These are phyloP conservation scores for Peucedramus taeniatus DNA, from an alignment of 2,113 vertebrate species.

Conservation along the genomic window DNA sequence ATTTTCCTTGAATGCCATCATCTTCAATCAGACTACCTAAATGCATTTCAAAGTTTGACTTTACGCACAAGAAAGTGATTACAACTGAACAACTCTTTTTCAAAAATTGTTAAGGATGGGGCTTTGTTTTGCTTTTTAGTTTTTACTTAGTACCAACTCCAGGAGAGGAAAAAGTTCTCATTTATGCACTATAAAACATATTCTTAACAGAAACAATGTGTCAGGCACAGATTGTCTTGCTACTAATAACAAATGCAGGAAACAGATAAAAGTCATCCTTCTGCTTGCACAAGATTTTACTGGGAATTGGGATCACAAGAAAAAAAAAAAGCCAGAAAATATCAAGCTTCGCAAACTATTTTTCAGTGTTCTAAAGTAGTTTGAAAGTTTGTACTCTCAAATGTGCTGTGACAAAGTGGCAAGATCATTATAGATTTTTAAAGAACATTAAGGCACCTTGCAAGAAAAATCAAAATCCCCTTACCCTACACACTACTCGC, in stretches of 20 bases:
- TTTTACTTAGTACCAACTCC: background rate
- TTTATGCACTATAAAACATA: background rate
- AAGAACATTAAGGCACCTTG: background rate
- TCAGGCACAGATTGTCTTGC: background rate
- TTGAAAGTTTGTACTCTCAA: background rate
- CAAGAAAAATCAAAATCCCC: background rate
- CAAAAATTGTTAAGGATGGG: background rate
- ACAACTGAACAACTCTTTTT: background rate
- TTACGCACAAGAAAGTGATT: background rate
- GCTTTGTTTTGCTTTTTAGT: background rate
- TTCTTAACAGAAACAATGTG: background rate
- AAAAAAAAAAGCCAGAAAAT: background rate
- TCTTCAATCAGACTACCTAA: background rate
- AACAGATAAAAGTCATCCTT: background rate
- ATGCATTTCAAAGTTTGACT: background rate
- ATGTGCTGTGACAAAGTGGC: background rate
- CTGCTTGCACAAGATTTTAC: background rate
- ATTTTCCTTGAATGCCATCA: background rate
- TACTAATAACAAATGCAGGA: background rate
- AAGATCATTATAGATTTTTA: background rate
- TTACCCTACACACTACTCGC: conserved; percentile 91
- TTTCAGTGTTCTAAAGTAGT: background rate
- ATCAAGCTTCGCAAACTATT: background rate
- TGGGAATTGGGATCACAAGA: background rate
- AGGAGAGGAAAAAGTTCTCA: background rate